Evolutionary conservation across 2,113 vertebrate genomes (phyloP).

Genomic region (Euleptes europaea): DNA sequence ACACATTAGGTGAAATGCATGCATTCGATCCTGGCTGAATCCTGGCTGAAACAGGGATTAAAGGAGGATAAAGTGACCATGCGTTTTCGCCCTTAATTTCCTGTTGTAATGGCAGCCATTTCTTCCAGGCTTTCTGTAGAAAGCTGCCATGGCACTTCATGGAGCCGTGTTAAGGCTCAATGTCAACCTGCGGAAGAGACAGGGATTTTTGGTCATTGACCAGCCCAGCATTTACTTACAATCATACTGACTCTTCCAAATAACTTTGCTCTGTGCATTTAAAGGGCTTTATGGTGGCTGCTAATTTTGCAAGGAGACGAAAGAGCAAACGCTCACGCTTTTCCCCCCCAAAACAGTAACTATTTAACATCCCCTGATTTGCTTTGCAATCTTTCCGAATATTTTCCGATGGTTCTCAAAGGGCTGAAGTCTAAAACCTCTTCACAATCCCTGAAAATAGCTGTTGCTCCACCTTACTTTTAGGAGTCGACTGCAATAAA

Average conservation of each 20-base stretch:
- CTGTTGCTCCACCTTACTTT: not conserved
- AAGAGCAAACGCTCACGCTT: not conserved
- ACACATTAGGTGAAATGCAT: no score
- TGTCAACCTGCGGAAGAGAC: not conserved
- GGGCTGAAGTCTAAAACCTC: not conserved
- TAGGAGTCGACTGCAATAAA: constrained; percentile 47
- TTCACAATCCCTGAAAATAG: not conserved
- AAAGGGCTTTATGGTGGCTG: not conserved
- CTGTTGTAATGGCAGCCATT: not conserved
- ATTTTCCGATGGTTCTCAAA: not conserved
- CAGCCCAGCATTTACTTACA: not conserved
- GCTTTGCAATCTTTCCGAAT: not conserved
- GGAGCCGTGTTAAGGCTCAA: not conserved
- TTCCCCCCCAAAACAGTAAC: not conserved
- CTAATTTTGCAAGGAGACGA: not conserved
- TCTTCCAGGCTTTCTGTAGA: not conserved
- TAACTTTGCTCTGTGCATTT: not conserved
- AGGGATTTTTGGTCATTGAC: not conserved
- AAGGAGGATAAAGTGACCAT: no score
- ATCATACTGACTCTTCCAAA: not conserved
- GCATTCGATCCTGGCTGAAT: no score
- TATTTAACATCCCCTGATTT: not conserved
- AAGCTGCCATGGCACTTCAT: not conserved
- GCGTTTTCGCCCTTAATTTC: no score
- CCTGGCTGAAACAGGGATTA: no score